Base-by-base conservation (phyloP, 2,797 vertebrate species). In the Sebastes nivosus region DNA sequence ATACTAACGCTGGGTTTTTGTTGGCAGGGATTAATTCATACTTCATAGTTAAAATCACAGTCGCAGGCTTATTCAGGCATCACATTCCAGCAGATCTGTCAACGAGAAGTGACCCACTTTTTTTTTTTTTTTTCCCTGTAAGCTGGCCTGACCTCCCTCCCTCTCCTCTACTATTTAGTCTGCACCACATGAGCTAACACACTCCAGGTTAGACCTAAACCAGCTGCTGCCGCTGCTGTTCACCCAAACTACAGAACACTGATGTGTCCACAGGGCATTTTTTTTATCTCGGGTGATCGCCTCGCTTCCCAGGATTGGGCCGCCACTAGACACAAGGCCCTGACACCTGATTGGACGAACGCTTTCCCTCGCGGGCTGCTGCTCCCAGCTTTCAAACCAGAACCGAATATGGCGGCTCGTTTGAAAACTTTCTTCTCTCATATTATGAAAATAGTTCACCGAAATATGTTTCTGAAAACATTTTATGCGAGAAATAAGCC, bases 21-120 rank as follows among this genome's bases (percentile, higher is more conserved):
- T 52, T 67, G 59, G 72, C 52, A 46, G 30, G 20, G 68, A 75
- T 67, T 69, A 73, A 81, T 75, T 85, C 61, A 68, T 61, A 71
- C 77, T 80, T 75, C 22, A 58, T 72, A 74, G 72, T 80, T 86
- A 72, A 84, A 82, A 64, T 84, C 77, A 74, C 57, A 65, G 77
- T 63, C 38, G 22, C 64, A 18, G 30, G 36, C 46, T 82, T 72
- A 81, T 79, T 87, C 68, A 9, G 66, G 72, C 63, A 2, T 79
- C 82, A 77, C 87, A 89, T 90, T 89, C 83, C 86, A 57, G 66
- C 72, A 67, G 77, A 74, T 84, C 74, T 85, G 86, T 89, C 27
- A 34, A 67, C 2, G 3, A 80, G 60, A 76, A 77, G 55, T 81
- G 76, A 85, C 86, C 80, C 77, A 75, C 54, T 82, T 29, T 6